Evolutionary conservation across 37 sponge, comb jelly and placozoan species (phyloP).

Genomic region (Spongia lamella): DNA sequence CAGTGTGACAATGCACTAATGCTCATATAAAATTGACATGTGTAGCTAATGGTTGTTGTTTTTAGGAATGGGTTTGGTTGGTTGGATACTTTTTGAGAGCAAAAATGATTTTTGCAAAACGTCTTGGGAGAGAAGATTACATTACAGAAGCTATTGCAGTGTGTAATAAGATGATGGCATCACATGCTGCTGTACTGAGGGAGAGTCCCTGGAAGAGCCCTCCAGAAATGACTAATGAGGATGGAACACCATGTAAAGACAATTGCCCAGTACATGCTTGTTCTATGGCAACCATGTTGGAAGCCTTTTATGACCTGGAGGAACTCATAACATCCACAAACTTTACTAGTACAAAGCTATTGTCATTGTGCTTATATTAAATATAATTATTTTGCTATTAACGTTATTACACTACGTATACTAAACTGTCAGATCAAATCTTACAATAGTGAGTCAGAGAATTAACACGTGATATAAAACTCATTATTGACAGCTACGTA

Average conservation of each 20-base stretch:
- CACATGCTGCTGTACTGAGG: slow-evolving; percentile 64
- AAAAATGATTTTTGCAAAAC: slow-evolving; percentile 57
- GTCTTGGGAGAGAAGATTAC: slow-evolving; percentile 15
- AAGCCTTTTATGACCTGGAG: slow-evolving; percentile 72
- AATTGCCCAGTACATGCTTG: slow-evolving; percentile 97
- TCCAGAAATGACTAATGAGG: slow-evolving; percentile 92
- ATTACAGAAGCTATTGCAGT: slow-evolving; percentile 10
- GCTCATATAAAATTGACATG: too few species aligned
- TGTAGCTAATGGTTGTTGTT: too few species aligned
- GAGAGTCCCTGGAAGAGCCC: slow-evolving; percentile 82
- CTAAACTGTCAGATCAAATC: too few species aligned
- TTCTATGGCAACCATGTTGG: slow-evolving; percentile 91
- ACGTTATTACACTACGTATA: too few species aligned
- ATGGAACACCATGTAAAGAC: slow-evolving; percentile 83
- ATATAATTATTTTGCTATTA: too few species aligned
- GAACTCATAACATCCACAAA: too few species aligned
- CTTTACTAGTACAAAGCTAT: too few species aligned
- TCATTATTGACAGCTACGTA: too few species aligned
- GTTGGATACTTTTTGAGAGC: slow-evolving; percentile 94
- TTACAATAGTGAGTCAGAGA: too few species aligned
- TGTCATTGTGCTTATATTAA: too few species aligned
- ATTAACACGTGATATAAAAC: too few species aligned
- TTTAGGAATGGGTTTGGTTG: slow-evolving; percentile 97
- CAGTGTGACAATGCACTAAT: too few species aligned
- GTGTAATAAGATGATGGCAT: slow-evolving; percentile 49